Base-by-base conservation (phyloP, 2,113 vertebrate species). In the Chaetorhynchus papuensis region DNA sequence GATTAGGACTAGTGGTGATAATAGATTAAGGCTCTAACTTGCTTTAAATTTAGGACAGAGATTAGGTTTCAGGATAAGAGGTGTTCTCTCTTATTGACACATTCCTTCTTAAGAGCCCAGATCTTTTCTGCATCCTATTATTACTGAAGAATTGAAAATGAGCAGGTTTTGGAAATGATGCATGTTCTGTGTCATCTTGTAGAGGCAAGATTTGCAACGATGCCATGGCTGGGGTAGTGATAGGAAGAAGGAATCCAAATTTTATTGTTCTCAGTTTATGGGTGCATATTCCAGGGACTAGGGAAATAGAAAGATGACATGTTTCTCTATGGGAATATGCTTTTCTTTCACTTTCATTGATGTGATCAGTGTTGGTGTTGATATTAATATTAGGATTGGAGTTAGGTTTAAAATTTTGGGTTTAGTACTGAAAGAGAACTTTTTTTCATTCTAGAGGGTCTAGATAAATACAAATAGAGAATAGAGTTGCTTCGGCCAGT, bases 1-100 rank as follows among this genome's bases (percentile, higher is more conserved):
- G 11, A 49, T 65, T 69, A 65, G 71, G 50, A n/a, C 14, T 72
- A 63, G 35, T 59, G 53, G 11, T 72, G 30, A 37, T 45, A 18
- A 71, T 37, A 74, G 21, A 23, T 63, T 71, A 79, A 42, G 18
- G 49, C 21, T 82, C 42, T 75, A 63, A 59, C 14, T 63, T 59
- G 20, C 44, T 79, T 83, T 60, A 42, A 79, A 76, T 68, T 85
- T 68, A 68, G 21, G 30, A 13, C 52, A 70, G 47, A 66, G 39
- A 31, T 69, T 87, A 71, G 16, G 60, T 63, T 94, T 89, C n/a
- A 28, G 52, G n/a, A 61, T 70, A 52, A 84, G 47, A 78, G 37
- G 2, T 15, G 31, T 72, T 76, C 11, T 91, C 13, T 76, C 10
- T 16, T 50, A 3, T 26, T 39, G 20, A 9, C 16, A 50, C 0